phyloP scores from a whole-genome alignment of 2,113 vertebrate genomes.

The Bettongia penicillata region DNA sequence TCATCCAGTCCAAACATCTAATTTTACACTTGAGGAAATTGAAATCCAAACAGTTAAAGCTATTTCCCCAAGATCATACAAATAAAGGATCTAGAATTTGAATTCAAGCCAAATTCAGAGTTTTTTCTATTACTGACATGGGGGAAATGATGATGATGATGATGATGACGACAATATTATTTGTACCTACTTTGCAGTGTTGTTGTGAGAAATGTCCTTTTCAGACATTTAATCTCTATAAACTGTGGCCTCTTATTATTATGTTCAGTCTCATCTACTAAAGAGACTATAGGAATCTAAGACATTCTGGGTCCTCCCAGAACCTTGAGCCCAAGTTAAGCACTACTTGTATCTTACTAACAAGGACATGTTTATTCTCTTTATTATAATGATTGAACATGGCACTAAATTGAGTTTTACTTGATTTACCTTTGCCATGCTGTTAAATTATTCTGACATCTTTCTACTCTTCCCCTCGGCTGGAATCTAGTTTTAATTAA shows the following conservation, averaged over 20 bases:
- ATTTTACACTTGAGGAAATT: not conserved
- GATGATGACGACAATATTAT: not conserved
- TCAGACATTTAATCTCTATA: not conserved
- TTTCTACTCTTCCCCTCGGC: slow-evolving; percentile 54
- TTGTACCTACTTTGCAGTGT: not conserved
- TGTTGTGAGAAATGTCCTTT: not conserved
- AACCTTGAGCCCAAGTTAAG: not conserved
- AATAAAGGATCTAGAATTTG: no score
- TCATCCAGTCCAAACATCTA: not conserved
- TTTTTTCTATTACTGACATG: not conserved
- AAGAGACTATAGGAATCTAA: not conserved
- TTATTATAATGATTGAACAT: not conserved
- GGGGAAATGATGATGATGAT: not conserved
- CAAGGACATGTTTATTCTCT: slow-evolving; percentile 37
- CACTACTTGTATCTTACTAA: slow-evolving; percentile 6
- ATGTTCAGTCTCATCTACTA: not conserved
- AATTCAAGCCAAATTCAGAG: not conserved
- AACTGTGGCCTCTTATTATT: not conserved
- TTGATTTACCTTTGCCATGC: slow-evolving; percentile 48
- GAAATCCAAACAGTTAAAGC: not conserved
- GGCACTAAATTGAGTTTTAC: slow-evolving; percentile 19
- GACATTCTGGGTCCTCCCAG: not conserved
- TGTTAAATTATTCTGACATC: slow-evolving; percentile 62
- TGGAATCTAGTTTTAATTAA: slow-evolving; percentile 70
- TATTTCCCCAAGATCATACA: not conserved